A percentile compares a stretch with the other conserved stretches of the same genome.
phyloP scores from a whole-genome alignment of 2,797 vertebrate species.

The Lycodopsis pacificus region DNA sequence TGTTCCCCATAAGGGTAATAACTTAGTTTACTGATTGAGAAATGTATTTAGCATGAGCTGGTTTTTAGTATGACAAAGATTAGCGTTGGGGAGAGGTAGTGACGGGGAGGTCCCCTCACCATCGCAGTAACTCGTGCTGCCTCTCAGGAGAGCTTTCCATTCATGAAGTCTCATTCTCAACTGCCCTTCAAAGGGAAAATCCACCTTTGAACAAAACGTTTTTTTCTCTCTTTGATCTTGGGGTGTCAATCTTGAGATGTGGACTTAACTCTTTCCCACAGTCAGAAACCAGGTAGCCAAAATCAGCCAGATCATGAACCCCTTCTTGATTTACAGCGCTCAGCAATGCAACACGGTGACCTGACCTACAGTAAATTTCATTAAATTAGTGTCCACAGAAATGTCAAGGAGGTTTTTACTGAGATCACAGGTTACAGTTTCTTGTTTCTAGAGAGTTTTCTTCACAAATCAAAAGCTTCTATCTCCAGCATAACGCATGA shows the following conservation, averaged over 20 bases:
- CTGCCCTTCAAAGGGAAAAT: slow-evolving; percentile 33
- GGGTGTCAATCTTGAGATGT: slow-evolving; percentile 14
- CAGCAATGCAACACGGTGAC: slow-evolving; percentile 42
- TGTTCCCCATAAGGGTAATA: slow-evolving; percentile 72
- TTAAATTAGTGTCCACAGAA: slow-evolving; percentile 49
- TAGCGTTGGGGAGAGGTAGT: slow-evolving; percentile 33
- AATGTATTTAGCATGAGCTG: slow-evolving; percentile 81
- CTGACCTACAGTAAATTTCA: slow-evolving; percentile 58
- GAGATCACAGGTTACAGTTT: slow-evolving; percentile 45
- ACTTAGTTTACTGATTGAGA: slow-evolving; percentile 78
- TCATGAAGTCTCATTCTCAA: slow-evolving; percentile 33
- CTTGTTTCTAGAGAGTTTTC: slow-evolving; percentile 41
- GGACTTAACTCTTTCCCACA: slow-evolving; percentile 47
- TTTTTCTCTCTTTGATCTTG: slow-evolving; percentile 51
- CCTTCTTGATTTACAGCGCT: slow-evolving; percentile 49
- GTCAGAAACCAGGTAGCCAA: slow-evolving; percentile 28
- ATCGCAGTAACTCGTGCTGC: slow-evolving; percentile 19
- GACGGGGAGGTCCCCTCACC: slow-evolving; percentile 11
- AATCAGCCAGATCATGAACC: slow-evolving; percentile 40
- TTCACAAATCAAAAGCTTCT: slow-evolving; percentile 56
- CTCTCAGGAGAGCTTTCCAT: slow-evolving; percentile 24
- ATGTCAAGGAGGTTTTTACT: slow-evolving; percentile 41
- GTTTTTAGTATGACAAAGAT: slow-evolving; percentile 64
- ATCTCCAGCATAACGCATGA: slow-evolving; percentile 3
- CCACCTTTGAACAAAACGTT: slow-evolving; percentile 31